Evolutionary conservation across 2,797 vertebrate species (phyloP), one percentile per base, ranked within the genome.

Genomic region (Iguana delicatissima): DNA sequence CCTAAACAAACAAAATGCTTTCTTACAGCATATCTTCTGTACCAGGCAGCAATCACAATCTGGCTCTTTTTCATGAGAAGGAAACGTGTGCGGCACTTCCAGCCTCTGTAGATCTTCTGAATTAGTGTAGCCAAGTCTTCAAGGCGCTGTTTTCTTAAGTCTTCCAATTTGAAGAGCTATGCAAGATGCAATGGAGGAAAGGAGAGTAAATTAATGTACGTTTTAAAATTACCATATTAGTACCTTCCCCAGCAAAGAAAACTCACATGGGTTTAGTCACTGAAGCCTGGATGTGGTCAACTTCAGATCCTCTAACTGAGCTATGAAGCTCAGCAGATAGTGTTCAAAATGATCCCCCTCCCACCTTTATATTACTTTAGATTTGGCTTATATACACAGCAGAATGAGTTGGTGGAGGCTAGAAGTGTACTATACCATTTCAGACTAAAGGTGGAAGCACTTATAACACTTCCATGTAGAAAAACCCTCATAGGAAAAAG

Each of bases 101-200:
- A 99, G 0, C 99, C 99, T 5, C 98, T 98, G 94, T 99, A 99
- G 96, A 99, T 99, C 97, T 99, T 99, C 96, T 97, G 99, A 95
- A 99, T 99, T 62, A 99, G 98, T 0, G 98, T 97, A 89, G 99
- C 99, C 92, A 99, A 96, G 94, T 99, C 98, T 90, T 99, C 97
- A 81, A 99, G 96, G 35, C 99, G 98, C 55, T 98, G 98, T 94
- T 98, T 98, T 92, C 99, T 98, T 92, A 97, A 96, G 89, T 99
- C 99, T 97, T 99, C 99, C 79, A 99, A 94, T 92, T 98, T 98
- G 97, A 99, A 99, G 85, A 99, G 98, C 99, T 99, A 91, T 46
- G 0, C 1, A 52, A 77, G n/a, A 42, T 4, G 59, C 35, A 6
- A 80, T 32, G 50, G 62, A 4, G 83, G 50, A 89, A 85, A 16